phyloP scores from a whole-genome alignment of 2,888 invertebrate species.

The Sthenelais limicola region DNA sequence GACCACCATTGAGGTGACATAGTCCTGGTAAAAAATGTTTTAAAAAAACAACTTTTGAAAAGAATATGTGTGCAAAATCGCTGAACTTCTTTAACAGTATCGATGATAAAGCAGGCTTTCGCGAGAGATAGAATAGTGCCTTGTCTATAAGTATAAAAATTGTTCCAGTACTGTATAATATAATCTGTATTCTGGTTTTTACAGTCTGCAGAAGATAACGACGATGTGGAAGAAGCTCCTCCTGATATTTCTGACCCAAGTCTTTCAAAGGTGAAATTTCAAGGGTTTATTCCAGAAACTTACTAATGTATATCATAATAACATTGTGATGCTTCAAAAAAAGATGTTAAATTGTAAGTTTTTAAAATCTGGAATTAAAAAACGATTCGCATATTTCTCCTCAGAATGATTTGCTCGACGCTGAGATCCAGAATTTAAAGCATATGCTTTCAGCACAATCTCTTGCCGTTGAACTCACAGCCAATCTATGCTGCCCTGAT shows the following conservation, averaged over 20 bases:
- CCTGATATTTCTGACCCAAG: slow-evolving; percentile 75
- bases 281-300: not conserved
- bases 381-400: not conserved
- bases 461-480: slow-evolving; percentile 80
- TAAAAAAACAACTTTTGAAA: too few species aligned
- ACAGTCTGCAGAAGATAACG: too few species aligned
- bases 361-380: not conserved
- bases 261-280: slow-evolving; percentile 71
- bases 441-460: slow-evolving; percentile 80
- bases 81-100: too few species aligned
- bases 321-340: not conserved
- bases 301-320: not conserved
- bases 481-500: slow-evolving; percentile 81
- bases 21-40: too few species aligned
- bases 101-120: too few species aligned
- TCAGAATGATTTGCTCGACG: slow-evolving; percentile 45
- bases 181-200: too few species aligned
- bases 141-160: too few species aligned
- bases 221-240: slow-evolving; percentile 73
- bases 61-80: too few species aligned
- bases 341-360: not conserved
- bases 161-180: too few species aligned
- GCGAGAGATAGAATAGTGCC: too few species aligned
- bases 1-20: too few species aligned
- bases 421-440: slow-evolving; percentile 54